Base-by-base conservation (phyloP, 1,140 invertebrate species). In the Samia ricini region DNA sequence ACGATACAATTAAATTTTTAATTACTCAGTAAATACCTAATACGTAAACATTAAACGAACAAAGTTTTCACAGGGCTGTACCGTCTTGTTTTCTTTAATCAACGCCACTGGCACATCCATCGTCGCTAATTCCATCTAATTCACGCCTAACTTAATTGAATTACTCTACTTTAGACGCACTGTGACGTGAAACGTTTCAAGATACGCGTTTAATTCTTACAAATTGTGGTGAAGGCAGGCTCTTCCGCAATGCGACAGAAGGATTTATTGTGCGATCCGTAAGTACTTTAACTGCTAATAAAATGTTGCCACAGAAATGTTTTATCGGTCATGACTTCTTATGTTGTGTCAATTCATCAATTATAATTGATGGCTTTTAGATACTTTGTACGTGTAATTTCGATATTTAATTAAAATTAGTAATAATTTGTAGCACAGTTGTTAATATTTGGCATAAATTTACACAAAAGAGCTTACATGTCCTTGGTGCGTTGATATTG, bases 141-240 rank as follows among this genome's bases (percentile, higher is more conserved):
- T 42, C 33, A 42, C 33, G 33, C 33, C 7, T 7, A 42, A 42
- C 33, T 42, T 42, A 42, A 42, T 42, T 42, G 33, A 42, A 42
- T 42, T 42, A 42, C 33, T 42, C 33, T 15, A 42, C 33, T 42
- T 10, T 12, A 15, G 33, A 42, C 33, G 33, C 33, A 42, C 33
- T 42, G 33, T 42, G 33, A 42, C 33, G 33, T 12, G 33, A 42
- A 42, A 15, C 33, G 7, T 42, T n/a, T 42, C 33, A 15, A 42
- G 33, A 64, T 49, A 49, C 57, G 23, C 22, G 56, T 64, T 64
- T 64, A 64, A 64, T 64, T 60, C 63, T 64, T 64, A 56, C 58
- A 60, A 60, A 64, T 60, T 56, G 55, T 58, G 7, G 57, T 19
- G 54, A 50, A 58, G 63, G 60, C 63, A 63, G 26, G 6, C 36